phyloP scores from a whole-genome alignment of 2,888 invertebrate species.

The Rhorus exstirpatorius region DNA sequence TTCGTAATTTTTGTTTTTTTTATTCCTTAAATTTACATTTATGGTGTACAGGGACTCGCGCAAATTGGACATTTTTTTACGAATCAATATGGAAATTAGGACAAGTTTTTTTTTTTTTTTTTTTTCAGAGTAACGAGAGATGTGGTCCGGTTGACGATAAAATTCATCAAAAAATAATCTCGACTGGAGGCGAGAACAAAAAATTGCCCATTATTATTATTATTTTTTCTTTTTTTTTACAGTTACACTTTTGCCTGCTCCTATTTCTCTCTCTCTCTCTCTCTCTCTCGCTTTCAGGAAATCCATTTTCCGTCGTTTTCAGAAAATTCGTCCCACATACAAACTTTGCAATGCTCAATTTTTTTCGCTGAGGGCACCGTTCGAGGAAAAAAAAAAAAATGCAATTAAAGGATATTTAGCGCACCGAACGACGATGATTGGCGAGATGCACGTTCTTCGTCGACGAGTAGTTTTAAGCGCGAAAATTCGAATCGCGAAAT shows the following conservation, averaged over 20 bases:
- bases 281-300: not conserved
- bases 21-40: too few relatives aligned
- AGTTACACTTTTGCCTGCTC: too few relatives aligned
- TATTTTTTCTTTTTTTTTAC: too few relatives aligned
- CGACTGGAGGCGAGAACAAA: not conserved
- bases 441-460: not conserved
- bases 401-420: not conserved
- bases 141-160: too few relatives aligned
- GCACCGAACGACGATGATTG: constrained; percentile 1
- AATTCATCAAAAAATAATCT: not conserved
- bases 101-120: too few relatives aligned
- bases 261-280: not conserved
- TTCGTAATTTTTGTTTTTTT: too few relatives aligned
- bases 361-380: constrained; percentile 12
- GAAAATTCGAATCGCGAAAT: not conserved
- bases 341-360: too few relatives aligned
- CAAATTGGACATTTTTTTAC: too few relatives aligned
- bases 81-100: too few relatives aligned
- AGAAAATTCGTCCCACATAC: not conserved
- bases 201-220: too few relatives aligned
- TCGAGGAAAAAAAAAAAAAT: constrained; percentile 32
- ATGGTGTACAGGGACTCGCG: too few relatives aligned
- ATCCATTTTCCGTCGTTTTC: constrained; percentile 8
- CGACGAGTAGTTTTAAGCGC: not conserved
- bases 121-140: too few relatives aligned